These are phyloP conservation scores for Bungarus multicinctus DNA, from an alignment of 2,113 vertebrate species.

Conservation along the genomic window DNA sequence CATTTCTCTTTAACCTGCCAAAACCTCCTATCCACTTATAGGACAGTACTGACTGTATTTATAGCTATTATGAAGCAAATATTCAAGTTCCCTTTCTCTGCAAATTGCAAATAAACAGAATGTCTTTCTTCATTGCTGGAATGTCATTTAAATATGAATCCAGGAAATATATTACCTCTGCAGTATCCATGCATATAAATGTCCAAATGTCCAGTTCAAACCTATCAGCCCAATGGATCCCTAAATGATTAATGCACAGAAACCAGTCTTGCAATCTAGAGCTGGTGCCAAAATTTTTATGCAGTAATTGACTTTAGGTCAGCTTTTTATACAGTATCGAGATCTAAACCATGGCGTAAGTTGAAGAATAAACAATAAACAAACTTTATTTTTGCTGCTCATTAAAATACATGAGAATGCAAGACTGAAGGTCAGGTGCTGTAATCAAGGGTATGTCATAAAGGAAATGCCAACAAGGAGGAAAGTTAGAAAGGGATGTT, in stretches of 20 bases:
- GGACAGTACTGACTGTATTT: neutral
- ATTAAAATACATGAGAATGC: neutral
- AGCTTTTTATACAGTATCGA: neutral
- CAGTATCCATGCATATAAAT: neutral
- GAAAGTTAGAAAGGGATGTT: neutral
- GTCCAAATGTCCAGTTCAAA: neutral
- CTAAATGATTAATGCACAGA: neutral
- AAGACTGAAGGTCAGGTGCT: neutral
- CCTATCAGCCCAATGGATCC: neutral
- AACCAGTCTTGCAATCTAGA: neutral
- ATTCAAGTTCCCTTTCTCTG: neutral
- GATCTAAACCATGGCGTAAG: neutral
- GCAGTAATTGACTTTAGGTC: neutral
- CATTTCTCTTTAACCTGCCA: neutral
- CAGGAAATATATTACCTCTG: neutral
- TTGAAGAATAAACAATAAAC: neutral
- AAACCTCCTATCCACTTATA: neutral
- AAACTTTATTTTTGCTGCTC: neutral
- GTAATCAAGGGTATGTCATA: neutral
- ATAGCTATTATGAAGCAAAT: neutral
- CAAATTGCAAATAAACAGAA: neutral
- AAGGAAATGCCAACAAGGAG: neutral
- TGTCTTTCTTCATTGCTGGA: neutral
- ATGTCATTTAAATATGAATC: neutral
- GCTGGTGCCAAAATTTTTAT: neutral